Evolutionary conservation across 1,140 invertebrate species (phyloP).

Genomic region (Fopius arisanus): DNA sequence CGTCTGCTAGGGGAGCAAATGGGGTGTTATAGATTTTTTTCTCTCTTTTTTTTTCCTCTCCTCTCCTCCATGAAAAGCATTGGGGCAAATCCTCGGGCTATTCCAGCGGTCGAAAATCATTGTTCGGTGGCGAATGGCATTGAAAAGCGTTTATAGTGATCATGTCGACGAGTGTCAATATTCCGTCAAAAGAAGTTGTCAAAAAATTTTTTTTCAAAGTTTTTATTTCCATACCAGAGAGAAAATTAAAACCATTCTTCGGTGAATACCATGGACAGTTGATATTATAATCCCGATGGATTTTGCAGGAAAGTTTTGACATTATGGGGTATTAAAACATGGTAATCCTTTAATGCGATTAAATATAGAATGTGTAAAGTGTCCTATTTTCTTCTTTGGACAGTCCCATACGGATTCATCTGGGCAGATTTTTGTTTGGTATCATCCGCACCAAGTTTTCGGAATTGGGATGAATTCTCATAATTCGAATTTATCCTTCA

Average conservation of each 20-base stretch:
- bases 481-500: no score
- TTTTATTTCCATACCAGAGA: neutral
- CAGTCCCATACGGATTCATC: neutral
- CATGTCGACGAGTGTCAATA: constrained; percentile 1
- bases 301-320: neutral
- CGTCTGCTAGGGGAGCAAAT: neutral
- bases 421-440: neutral
- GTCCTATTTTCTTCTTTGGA: neutral
- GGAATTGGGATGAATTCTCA: no score
- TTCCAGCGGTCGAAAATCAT: constrained; percentile 2
- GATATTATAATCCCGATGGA: neutral
- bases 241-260: neutral
- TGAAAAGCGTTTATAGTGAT: constrained; percentile 11
- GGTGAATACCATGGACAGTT: neutral
- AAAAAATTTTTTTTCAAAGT: neutral
- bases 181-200: neutral
- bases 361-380: neutral
- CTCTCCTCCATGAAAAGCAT: neutral
- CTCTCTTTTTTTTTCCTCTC: neutral
- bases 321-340: constrained; percentile 1
- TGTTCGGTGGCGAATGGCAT: neutral
- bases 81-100: neutral
- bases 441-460: neutral
- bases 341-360: constrained; percentile 4
- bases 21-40: neutral